Evolutionary conservation across 2,888 invertebrate genomes (phyloP).

Genomic region (Anarsia innoxiella): DNA sequence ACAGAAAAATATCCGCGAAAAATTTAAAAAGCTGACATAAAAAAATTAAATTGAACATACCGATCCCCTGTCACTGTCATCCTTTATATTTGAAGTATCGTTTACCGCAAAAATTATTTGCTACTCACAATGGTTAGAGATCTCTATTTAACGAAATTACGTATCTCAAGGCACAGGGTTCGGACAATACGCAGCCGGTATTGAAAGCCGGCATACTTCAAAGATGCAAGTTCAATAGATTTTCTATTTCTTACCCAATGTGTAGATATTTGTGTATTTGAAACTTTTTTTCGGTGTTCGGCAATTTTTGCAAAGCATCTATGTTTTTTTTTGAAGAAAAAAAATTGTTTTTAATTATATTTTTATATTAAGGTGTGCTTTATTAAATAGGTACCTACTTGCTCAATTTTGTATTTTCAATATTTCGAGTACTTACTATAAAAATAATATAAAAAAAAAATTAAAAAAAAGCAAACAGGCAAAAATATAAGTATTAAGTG

Average conservation of each 20-base stretch:
- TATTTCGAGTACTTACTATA: too few species aligned
- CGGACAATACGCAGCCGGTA: slow-evolving; percentile 29
- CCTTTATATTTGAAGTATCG: slow-evolving; percentile 59
- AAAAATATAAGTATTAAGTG: too few species aligned
- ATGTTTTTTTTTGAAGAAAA: not conserved
- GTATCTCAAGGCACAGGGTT: slow-evolving; percentile 38
- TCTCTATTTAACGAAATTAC: slow-evolving; percentile 72
- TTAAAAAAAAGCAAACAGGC: too few species aligned
- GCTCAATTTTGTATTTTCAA: too few species aligned
- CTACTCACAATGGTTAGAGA: slow-evolving; percentile 49
- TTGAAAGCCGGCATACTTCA: slow-evolving; percentile 40
- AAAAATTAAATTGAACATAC: slow-evolving; percentile 10
- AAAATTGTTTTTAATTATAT: not conserved
- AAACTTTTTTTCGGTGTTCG: not conserved
- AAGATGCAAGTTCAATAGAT: slow-evolving; percentile 24
- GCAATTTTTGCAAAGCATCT: not conserved
- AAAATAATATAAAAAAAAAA: too few species aligned
- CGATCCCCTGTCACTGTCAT: slow-evolving; percentile 56
- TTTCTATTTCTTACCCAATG: slow-evolving; percentile 5
- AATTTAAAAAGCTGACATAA: too few species aligned
- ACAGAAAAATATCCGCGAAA: too few species aligned
- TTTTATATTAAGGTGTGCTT: slow-evolving; percentile 3
- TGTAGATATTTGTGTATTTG: not conserved
- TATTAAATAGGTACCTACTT: too few species aligned
- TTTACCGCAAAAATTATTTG: slow-evolving; percentile 71